Evolutionary conservation across 2,113 vertebrate genomes (phyloP), one percentile per base, ranked within the genome.

Genomic region (Sapajus apella): DNA sequence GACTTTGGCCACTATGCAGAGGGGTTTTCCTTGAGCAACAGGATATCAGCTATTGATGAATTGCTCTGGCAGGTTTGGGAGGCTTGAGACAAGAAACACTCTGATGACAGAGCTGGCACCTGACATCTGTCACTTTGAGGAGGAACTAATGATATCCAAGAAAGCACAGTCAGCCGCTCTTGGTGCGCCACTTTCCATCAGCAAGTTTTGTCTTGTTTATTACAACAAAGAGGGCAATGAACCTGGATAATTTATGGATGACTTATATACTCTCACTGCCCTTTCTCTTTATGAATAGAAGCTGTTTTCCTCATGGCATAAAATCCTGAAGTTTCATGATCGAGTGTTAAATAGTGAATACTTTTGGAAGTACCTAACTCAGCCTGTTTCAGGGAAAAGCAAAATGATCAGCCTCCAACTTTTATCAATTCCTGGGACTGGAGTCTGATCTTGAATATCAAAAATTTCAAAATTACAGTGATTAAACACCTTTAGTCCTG

Each of bases 1-100:
- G 45, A 58, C 7, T 88, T 35, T 94, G 72, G 73, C 40, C 61
- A 40, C 75, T 52, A 10, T 84, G 32, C 47, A 77, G 8, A 79
- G 52, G 64, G 79, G 21, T 47, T 97, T 93, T 84, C 68, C 55
- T 50, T n/a, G 47, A 82, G 61, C 25, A 58, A 82, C 52, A 68
- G 47, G 52, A 94, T 96, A 95, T 82, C 92, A 92, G 75, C 64
- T 96, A 84, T 72, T 96, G 68, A 97, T 92, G 87, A 96, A 43
- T 79, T 96, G 70, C 70, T 85, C 61, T 80, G 64, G 77, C 68
- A 97, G 32, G 25, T 87, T 94, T 94, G 47, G 37, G 56, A 94
- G 45, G 58, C 75, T 79, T 72, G 50, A 90, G 80, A 94, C 89
- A 92, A 45, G 80, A 76, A 76, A 92, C 50, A 91, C 73, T 96